phyloP scores from a whole-genome alignment of 2,113 vertebrate species.

The Hippocampus barbouri region DNA sequence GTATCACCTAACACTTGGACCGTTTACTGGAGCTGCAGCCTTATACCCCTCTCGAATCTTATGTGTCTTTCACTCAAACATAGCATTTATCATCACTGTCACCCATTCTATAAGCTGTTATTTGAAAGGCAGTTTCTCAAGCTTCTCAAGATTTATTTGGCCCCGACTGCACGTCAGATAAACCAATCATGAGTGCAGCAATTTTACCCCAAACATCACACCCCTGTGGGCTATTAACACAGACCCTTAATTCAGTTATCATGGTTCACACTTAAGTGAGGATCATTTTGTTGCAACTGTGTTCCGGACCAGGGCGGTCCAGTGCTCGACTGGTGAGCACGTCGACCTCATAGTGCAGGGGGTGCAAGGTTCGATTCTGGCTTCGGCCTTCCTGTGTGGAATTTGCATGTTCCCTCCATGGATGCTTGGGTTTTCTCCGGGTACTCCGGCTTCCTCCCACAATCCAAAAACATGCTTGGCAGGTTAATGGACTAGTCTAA shows the following conservation, averaged over 20 bases:
- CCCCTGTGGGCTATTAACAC: slow-evolving; percentile 18
- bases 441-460: too few species aligned
- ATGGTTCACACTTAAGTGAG: neutral
- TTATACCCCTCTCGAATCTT: neutral
- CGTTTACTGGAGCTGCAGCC: neutral
- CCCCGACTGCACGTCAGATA: slow-evolving; percentile 49
- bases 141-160: slow-evolving; percentile 60
- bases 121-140: slow-evolving; percentile 59
- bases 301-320: neutral
- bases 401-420: too few species aligned
- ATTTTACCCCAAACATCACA: slow-evolving; percentile 52
- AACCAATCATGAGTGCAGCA: slow-evolving; percentile 58
- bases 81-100: slow-evolving; percentile 46
- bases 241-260: slow-evolving; percentile 20
- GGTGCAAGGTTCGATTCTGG: too few species aligned
- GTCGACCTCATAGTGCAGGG: too few species aligned
- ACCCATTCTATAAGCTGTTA: slow-evolving; percentile 36
- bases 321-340: too few species aligned
- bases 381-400: too few species aligned
- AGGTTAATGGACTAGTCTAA: too few species aligned
- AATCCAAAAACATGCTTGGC: too few species aligned
- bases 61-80: slow-evolving; percentile 2
- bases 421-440: too few species aligned
- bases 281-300: neutral
- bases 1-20: neutral